Conservation (phyloP, 2,888 invertebrate species). For the Yponomeuta evonymella region DNA sequence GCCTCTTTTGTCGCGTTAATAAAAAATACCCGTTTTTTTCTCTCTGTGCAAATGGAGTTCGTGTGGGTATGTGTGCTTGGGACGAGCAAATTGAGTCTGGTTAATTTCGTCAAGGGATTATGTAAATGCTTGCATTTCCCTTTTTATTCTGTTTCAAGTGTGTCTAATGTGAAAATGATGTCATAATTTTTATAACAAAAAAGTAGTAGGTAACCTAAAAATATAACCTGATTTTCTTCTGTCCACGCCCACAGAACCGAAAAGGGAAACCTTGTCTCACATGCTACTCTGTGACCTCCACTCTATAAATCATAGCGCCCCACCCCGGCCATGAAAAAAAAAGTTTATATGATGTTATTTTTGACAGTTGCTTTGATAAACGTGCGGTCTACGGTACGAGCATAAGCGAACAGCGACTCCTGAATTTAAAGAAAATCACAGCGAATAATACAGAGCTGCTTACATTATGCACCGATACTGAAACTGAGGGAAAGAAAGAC, state of each 20-base stretch:
- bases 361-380: slow-evolving; percentile 33
- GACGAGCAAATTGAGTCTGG: neutral
- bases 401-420: neutral
- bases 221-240: neutral
- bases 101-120: neutral
- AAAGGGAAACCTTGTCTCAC: neutral
- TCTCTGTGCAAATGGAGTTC: neutral
- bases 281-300: slow-evolving; percentile 5
- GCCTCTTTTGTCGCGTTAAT: slow-evolving; percentile 9
- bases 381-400: slow-evolving; percentile 15
- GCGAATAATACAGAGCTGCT: too few species aligned
- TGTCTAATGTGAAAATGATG: neutral
- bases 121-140: neutral
- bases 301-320: slow-evolving; percentile 30
- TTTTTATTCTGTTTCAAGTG: neutral
- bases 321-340: slow-evolving; percentile 17
- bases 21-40: neutral
- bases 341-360: slow-evolving; percentile 33
- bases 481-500: too few species aligned
- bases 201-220: neutral
- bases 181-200: neutral
- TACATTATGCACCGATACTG: too few species aligned
- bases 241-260: neutral
- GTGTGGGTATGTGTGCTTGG: neutral
- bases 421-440: too few species aligned